These are phyloP conservation scores for Drosophila ercepeae DNA, from an alignment of 1,140 invertebrate genomes.

Conservation along the genomic window DNA sequence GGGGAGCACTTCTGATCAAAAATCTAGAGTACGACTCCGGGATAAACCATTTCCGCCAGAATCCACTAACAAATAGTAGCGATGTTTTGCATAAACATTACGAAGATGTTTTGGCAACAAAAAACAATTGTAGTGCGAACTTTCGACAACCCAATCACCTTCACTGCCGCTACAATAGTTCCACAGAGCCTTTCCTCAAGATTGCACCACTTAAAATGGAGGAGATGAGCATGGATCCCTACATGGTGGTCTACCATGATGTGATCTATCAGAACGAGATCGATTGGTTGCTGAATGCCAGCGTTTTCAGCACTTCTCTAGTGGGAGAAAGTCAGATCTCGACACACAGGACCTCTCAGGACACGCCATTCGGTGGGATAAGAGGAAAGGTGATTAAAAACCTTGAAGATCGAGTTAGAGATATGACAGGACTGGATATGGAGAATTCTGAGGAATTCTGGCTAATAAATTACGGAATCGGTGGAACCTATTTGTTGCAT, in stretches of 20 bases:
- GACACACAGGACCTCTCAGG: slow-evolving; percentile 95
- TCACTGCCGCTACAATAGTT: slow-evolving; percentile 91
- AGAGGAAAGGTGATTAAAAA: slow-evolving; percentile 90
- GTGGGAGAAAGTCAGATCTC: slow-evolving; percentile 90
- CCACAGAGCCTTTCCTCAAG: slow-evolving; percentile 89
- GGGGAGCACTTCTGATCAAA: not conserved
- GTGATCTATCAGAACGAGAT: slow-evolving; percentile 95
- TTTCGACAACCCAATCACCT: slow-evolving; percentile 82
- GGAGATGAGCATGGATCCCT: slow-evolving; percentile 91
- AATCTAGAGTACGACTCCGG: not conserved
- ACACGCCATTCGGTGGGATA: slow-evolving; percentile 83
- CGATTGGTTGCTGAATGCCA: slow-evolving; percentile 90
- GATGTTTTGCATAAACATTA: not conserved
- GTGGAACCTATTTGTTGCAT: slow-evolving; percentile 88
- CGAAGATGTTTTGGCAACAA: not conserved
- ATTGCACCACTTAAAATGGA: slow-evolving; percentile 96
- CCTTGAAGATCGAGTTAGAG: slow-evolving; percentile 88
- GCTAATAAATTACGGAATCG: slow-evolving; percentile 88
- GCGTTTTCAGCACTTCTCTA: slow-evolving; percentile 92
- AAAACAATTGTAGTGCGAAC: not conserved
- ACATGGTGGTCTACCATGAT: slow-evolving; percentile 94
- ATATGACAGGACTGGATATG: slow-evolving; percentile 87
- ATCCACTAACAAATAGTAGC: not conserved
- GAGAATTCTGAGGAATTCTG: slow-evolving; percentile 85
- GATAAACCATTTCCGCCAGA: not conserved